A percentile compares a stretch with the other conserved stretches of the same genome.
Evolutionary conservation across 1,140 invertebrate species (phyloP).

Genomic region (Teleogryllus occipitalis): DNA sequence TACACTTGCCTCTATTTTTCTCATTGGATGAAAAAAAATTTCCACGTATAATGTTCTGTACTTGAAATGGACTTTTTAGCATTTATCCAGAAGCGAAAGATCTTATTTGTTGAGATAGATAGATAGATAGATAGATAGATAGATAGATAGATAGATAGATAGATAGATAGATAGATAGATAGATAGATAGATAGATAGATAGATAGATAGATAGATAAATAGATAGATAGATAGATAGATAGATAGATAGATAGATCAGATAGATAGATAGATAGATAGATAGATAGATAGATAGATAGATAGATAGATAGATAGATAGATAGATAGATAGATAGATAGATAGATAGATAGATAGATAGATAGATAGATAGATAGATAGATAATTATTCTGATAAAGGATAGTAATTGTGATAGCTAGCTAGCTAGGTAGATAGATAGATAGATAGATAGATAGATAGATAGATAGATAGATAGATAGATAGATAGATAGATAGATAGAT

Average conservation of each 20-base stretch:
- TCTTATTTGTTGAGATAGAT: background rate
- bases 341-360: conserved; percentile 11
- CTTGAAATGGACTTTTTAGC: too few relatives aligned
- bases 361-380: conserved; percentile 12
- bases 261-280: too few relatives aligned
- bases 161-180: conserved; percentile 6
- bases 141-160: conserved; percentile 6
- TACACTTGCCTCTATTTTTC: too few relatives aligned
- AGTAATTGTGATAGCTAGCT: too few relatives aligned
- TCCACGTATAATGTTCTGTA: too few relatives aligned
- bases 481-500: conserved; percentile 11
- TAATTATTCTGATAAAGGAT: too few relatives aligned
- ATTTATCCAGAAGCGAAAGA: background rate
- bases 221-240: conserved; percentile 12
- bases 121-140: conserved; percentile 11
- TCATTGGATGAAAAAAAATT: too few relatives aligned
- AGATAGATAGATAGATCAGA: conserved; percentile 12
- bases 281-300: conserved; percentile 11
- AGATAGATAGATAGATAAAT: conserved; percentile 10
- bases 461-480: conserved; percentile 11
- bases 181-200: conserved; percentile 11
- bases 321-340: conserved; percentile 11
- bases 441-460: conserved; percentile 11
- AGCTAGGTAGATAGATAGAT: too few relatives aligned
- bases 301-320: conserved; percentile 11